Percentiles rank a stretch among this genome's conserved stretches.
Evolutionary conservation across 2,113 vertebrate genomes (phyloP).

Genomic region (Recurvirostra avosetta): DNA sequence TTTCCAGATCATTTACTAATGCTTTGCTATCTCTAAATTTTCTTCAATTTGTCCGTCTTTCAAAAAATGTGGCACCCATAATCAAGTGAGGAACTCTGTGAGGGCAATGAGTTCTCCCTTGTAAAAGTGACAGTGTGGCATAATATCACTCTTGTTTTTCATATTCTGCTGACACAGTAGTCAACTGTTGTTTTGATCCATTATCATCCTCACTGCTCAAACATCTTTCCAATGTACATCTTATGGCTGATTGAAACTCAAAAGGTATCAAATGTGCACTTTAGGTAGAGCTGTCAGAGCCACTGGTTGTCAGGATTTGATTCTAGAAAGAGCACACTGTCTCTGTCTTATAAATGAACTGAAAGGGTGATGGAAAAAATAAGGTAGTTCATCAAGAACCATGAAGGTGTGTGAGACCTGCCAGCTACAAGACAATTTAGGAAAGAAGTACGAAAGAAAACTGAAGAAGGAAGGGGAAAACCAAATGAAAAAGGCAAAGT

Average conservation of each 20-base stretch:
- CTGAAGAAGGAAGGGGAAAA: neutral
- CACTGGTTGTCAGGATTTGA: neutral
- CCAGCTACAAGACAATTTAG: neutral
- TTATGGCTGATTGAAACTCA: neutral
- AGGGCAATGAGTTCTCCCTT: neutral
- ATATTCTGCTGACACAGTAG: neutral
- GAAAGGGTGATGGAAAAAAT: neutral
- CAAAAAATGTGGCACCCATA: neutral
- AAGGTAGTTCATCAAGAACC: neutral
- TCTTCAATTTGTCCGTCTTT: constrained; percentile 22
- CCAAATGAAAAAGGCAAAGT: rapidly evolving
- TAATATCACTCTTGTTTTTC: neutral
- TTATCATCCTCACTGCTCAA: neutral
- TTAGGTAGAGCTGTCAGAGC: neutral
- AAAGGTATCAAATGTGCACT: neutral
- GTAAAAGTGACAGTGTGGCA: neutral
- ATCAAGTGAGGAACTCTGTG: neutral
- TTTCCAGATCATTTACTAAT: constrained; percentile 4
- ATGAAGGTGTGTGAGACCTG: neutral
- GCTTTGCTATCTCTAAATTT: neutral
- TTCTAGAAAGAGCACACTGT: neutral
- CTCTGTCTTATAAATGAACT: neutral
- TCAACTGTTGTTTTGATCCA: neutral
- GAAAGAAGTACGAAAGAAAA: neutral
- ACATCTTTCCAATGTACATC: neutral